Evolutionary conservation across 1,140 invertebrate genomes (phyloP).

Genomic region (Steinernema feltiae): DNA sequence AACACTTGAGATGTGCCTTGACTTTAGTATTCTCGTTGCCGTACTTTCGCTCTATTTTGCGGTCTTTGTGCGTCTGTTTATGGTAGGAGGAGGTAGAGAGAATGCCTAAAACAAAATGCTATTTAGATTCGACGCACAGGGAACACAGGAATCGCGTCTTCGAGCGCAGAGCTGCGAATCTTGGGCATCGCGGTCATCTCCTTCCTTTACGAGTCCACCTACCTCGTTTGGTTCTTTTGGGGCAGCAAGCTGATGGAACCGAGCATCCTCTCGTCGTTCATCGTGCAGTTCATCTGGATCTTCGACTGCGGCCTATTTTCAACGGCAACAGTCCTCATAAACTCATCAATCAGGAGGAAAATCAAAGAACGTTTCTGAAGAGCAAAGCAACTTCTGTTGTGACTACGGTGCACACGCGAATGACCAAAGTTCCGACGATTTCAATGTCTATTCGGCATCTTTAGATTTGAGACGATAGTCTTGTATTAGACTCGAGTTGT

Average conservation of each 20-base stretch:
- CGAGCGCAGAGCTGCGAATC: not conserved
- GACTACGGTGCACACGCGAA: too few relatives aligned
- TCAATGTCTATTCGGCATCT: too few relatives aligned
- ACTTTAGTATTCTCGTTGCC: not conserved
- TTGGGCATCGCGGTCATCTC: not conserved
- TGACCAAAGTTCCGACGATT: too few relatives aligned
- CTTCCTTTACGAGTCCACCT: not conserved
- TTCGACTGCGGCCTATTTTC: not conserved
- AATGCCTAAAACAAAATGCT: not conserved
- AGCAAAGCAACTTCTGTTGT: too few relatives aligned
- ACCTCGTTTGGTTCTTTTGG: not conserved
- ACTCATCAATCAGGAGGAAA: too few relatives aligned
- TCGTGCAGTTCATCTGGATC: not conserved
- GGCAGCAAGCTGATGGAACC: not conserved
- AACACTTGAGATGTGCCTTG: not conserved
- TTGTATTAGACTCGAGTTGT: too few relatives aligned
- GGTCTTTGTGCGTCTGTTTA: not conserved
- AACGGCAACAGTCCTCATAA: not conserved
- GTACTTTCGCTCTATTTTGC: not conserved
- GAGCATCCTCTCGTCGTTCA: not conserved
- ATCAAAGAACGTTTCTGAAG: too few relatives aligned
- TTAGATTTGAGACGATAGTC: too few relatives aligned
- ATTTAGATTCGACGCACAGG: not conserved
- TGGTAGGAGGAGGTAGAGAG: not conserved
- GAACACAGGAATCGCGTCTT: not conserved